phyloP scores from a whole-genome alignment of 2,888 invertebrate genomes.

The Sturmia bella region DNA sequence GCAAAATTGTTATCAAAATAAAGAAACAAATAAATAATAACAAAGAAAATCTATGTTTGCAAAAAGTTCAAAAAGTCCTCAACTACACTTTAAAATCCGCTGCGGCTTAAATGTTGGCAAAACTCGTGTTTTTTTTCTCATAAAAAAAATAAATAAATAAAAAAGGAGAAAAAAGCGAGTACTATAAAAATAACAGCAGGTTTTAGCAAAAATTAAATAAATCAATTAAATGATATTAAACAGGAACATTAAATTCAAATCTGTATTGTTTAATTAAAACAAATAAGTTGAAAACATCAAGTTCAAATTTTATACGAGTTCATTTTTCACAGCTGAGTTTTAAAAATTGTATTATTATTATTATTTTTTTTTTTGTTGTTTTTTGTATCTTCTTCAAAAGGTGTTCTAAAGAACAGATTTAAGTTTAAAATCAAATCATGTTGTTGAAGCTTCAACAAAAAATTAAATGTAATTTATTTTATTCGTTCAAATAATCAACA shows the following conservation, averaged over 20 bases:
- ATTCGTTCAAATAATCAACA: constrained; percentile 36
- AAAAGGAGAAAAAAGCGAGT: neutral
- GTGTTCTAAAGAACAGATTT: constrained; percentile 37
- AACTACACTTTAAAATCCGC: too few species aligned
- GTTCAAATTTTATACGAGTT: constrained; percentile 30
- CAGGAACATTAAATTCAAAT: constrained; percentile 20
- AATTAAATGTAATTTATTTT: constrained; percentile 8
- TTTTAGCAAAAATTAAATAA: constrained; percentile 27
- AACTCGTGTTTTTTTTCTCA: neutral
- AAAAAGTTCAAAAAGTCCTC: too few species aligned
- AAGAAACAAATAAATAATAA: too few species aligned
- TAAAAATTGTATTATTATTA: too few species aligned
- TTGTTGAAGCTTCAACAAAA: neutral
- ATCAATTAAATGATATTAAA: constrained; percentile 22
- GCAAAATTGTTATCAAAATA: too few species aligned
- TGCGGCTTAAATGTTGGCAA: neutral
- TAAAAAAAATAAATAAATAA: too few species aligned
- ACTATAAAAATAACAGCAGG: constrained; percentile 14
- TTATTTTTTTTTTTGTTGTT: too few species aligned
- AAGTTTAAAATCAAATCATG: constrained; percentile 6
- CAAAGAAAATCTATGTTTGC: too few species aligned
- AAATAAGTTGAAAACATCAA: constrained; percentile 16
- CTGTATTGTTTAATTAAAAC: constrained; percentile 20
- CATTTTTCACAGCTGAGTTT: constrained; percentile 39
- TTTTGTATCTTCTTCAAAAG: neutral